Evolutionary conservation across 2,113 vertebrate genomes (phyloP).

Genomic region (Shinisaurus crocodilurus): DNA sequence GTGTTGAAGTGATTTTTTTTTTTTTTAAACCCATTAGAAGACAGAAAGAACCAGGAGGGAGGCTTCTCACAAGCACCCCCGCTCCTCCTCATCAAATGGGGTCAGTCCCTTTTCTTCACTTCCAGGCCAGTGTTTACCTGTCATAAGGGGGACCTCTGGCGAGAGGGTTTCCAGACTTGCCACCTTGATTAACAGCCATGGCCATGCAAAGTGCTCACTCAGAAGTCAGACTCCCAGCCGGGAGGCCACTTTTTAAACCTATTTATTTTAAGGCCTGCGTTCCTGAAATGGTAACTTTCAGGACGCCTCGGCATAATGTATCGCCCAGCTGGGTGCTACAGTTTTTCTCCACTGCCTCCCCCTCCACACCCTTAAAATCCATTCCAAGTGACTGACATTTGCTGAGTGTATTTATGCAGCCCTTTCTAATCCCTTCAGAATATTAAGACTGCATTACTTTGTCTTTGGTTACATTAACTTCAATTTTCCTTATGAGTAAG

Average conservation of each 20-base stretch:
- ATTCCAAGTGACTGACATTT: slow-evolving; percentile 78
- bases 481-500: slow-evolving; percentile 84
- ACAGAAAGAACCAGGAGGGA: neutral
- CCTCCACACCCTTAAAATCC: slow-evolving; percentile 73
- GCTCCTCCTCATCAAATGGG: neutral
- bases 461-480: slow-evolving; percentile 84
- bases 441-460: slow-evolving; percentile 80
- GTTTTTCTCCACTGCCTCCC: slow-evolving; percentile 54
- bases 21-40: neutral
- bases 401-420: slow-evolving; percentile 74
- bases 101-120: neutral
- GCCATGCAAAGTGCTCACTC: neutral
- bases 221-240: neutral
- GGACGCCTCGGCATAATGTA: slow-evolving; percentile 51
- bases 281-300: slow-evolving; percentile 62
- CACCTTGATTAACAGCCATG: neutral
- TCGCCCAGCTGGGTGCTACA: slow-evolving; percentile 35
- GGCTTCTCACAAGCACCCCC: neutral
- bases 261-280: neutral
- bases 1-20: neutral
- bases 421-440: slow-evolving; percentile 81
- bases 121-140: neutral
- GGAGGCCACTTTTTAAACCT: neutral
- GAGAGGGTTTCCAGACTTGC: neutral
- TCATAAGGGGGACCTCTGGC: neutral